Evolutionary conservation across 2,113 vertebrate species (phyloP).

Genomic region (Equus quagga): DNA sequence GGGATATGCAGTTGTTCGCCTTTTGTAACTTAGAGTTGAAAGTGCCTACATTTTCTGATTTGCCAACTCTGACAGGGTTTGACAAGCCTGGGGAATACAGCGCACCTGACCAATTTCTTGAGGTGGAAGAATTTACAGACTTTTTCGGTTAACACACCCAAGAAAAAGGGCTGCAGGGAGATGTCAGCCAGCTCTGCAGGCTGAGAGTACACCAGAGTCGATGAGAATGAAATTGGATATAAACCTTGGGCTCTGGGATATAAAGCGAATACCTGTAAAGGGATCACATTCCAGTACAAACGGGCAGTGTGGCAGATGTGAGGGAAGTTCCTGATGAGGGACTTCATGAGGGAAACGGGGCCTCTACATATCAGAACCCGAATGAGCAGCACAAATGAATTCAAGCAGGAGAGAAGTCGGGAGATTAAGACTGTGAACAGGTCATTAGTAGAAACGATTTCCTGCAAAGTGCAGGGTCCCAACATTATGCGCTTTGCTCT

Average conservation of each 20-base stretch:
- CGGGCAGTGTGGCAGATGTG: neutral
- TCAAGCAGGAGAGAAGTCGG: neutral
- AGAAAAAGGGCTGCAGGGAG: neutral
- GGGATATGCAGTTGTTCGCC: neutral
- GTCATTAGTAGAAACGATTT: neutral
- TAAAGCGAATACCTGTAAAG: neutral
- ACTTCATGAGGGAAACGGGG: neutral
- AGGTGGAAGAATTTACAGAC: constrained; percentile 34
- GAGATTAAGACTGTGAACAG: neutral
- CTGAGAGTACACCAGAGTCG: neutral
- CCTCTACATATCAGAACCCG: neutral
- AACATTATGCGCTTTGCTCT: neutral
- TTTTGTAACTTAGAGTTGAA: constrained; percentile 48
- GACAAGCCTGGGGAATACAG: constrained; percentile 41
- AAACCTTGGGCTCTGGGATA: neutral
- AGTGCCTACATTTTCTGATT: constrained; percentile 47
- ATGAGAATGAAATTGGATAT: constrained; percentile 45
- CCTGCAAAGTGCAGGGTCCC: neutral
- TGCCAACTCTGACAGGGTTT: constrained; percentile 31
- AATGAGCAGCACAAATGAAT: neutral
- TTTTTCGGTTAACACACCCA: neutral
- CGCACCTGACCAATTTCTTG: neutral
- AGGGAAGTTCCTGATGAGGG: neutral
- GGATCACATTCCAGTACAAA: neutral
- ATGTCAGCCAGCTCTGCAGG: neutral